Base-by-base conservation (phyloP, 2,888 invertebrate species). In the Ctena decussata region DNA sequence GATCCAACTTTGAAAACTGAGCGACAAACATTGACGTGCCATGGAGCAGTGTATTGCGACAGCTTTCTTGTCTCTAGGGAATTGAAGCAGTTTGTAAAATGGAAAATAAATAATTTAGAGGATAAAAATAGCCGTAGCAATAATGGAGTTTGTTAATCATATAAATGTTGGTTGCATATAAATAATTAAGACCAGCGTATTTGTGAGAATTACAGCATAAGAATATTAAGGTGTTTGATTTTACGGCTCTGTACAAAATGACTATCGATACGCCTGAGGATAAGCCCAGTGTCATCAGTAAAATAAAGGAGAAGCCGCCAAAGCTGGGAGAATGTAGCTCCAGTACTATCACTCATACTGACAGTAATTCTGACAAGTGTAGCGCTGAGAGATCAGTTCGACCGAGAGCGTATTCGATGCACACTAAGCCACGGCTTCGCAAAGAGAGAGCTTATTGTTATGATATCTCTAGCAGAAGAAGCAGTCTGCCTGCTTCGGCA, bases 401-500 rank as follows among this genome's bases (percentile, higher is more conserved):
- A 6, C 65, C 65, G 35, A 32, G 65, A 65, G 65, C 65, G 18
- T 65, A 65, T 65, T 65, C 65, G 65, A 65, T 65, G 65, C 65
- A 65, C 35, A 35, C 65, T 35, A 65, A 65, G 21, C 32, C 65
- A 2, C 65, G 65, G 35, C 65, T 65, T 35, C 65, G 18, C 24
- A 65, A 35, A 35, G 65, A 65, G 6, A 65, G 18, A 65, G 15
- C 65, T 12, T 35, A 65, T 35, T 30, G 30, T 30, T 35, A 65
- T 65, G 65, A 65, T 65, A 65, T 30, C 5, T 65, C 65, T 3
- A 65, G 24, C 35, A 65, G 65, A 21, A 32, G 65, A 32, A n/a
- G 65, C 35, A 75, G 57, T 72, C 27, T 72, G 15, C 72, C 72
- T 8, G 46, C 72, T 41, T 72, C 72, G 3, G 24, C 72, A 8